Base-by-base conservation (phyloP, 2,113 vertebrate genomes). In the Corvus cornix region DNA sequence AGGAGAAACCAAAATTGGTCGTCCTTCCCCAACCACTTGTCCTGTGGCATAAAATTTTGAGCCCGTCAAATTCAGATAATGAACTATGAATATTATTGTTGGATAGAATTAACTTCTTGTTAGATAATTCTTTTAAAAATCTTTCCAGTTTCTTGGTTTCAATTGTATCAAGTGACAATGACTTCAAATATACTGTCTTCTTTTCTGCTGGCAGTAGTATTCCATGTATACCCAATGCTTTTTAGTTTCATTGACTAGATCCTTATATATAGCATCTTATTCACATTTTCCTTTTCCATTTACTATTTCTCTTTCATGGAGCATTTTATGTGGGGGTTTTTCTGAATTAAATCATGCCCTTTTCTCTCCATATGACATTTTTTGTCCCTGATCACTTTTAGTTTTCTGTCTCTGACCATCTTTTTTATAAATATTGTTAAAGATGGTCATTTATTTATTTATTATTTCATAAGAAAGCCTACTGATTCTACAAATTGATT, bases 151-250 rank as follows among this genome's bases (percentile, higher is more conserved):
- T 84, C 48, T 76, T 90, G 58, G 13, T 87, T 89, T 92, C 31
- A 77, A 0, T 31, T 27, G 21, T 55, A 30, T 62, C 63, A 68
- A 44, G 24, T 2, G 2, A 37, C 16, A 79, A 0, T 51, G 26
- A 70, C 16, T 91, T 87, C 18, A 12, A 41, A 3, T 35, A 17
- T 3, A 27, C 15, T 66, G 13, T 60, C 33, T 64, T 46, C 24
- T 78, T 56, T 84, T 66, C 51, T 89, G 2, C 16, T 78, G 63
- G 44, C 46, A 76, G 2, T 20, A 62, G n/a, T 15, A 37, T 80
- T 91, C 41, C 31, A 43, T 85, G 41, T 76, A 33, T 43, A 33
- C 14, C 26, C 13, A 21, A 8, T 66, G 66, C 4, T 46, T 73
- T 83, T 33, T 68, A 49, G 9, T 76, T 83, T 78, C 33, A 30